A percentile compares a stretch with the other conserved stretches of the same genome.
phyloP scores from a whole-genome alignment of 2,113 vertebrate genomes.

The Atractosteus spatula region DNA sequence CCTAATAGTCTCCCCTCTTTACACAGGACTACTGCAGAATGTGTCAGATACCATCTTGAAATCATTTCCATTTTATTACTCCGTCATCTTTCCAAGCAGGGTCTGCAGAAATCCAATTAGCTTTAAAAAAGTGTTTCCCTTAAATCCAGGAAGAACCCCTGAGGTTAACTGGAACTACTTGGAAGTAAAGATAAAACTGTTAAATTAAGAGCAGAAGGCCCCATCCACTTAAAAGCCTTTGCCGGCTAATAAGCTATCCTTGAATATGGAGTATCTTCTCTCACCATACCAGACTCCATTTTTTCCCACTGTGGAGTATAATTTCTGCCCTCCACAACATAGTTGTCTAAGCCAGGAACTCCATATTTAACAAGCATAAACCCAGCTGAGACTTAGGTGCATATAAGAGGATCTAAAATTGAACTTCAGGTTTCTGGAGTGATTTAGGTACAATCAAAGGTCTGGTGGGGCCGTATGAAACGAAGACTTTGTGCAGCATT shows the following conservation, averaged over 20 bases:
- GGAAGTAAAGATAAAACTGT: slow-evolving; percentile 53
- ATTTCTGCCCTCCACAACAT: background rate
- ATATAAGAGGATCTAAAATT: background rate
- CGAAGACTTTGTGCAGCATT: background rate
- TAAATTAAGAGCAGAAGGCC: slow-evolving; percentile 37
- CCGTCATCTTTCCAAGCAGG: slow-evolving; percentile 50
- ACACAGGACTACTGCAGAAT: slow-evolving; percentile 47
- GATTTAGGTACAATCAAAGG: background rate
- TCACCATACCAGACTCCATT: background rate
- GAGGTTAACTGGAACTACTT: slow-evolving; percentile 56
- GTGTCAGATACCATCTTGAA: slow-evolving; percentile 68
- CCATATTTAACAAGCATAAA: slow-evolving; percentile 15
- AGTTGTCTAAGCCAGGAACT: slow-evolving; percentile 8
- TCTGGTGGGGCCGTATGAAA: too few relatives aligned
- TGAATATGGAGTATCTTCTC: slow-evolving; percentile 25
- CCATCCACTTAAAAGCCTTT: slow-evolving; percentile 49
- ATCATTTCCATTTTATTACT: slow-evolving; percentile 63
- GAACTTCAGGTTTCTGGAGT: background rate
- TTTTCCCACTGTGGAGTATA: background rate
- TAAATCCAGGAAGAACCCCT: slow-evolving; percentile 36
- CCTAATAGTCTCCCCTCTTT: slow-evolving; percentile 37
- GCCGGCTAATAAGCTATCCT: slow-evolving; percentile 47
- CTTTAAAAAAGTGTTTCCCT: slow-evolving; percentile 41
- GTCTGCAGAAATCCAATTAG: slow-evolving; percentile 63
- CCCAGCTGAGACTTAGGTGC: background rate